Evolutionary conservation across 1,140 invertebrate species (phyloP).

Genomic region (Adelges cooleyi): DNA sequence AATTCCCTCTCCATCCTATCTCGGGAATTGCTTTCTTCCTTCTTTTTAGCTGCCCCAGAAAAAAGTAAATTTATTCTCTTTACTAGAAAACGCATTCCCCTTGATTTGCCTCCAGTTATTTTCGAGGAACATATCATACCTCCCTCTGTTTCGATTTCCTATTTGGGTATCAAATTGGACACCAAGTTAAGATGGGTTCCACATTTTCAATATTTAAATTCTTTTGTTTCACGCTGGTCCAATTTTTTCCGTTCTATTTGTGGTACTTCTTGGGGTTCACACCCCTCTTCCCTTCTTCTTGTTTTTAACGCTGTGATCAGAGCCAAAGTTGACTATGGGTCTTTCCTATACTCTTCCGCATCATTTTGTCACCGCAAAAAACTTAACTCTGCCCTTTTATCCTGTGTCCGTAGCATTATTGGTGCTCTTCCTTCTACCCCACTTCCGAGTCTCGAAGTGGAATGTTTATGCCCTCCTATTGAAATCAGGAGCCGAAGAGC

Average conservation of each 20-base stretch:
- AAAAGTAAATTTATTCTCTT: background rate
- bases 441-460: background rate
- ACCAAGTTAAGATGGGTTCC: background rate
- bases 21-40: background rate
- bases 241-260: background rate
- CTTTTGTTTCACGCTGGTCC: background rate
- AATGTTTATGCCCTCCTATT: background rate
- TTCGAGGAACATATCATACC: background rate
- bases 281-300: background rate
- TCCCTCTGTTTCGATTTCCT: background rate
- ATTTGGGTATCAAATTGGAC: background rate
- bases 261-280: background rate
- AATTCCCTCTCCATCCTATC: background rate
- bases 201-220: background rate
- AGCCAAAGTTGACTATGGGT: background rate
- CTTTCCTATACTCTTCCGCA: background rate
- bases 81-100: background rate
- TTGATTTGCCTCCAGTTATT: background rate
- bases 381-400: background rate
- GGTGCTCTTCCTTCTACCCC: background rate
- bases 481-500: background rate
- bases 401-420: background rate
- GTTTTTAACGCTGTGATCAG: background rate
- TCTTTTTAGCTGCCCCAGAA: background rate
- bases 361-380: background rate